Evolutionary conservation across 2,797 vertebrate species (phyloP).

Genomic region (Pseudochirops corinnae): DNA sequence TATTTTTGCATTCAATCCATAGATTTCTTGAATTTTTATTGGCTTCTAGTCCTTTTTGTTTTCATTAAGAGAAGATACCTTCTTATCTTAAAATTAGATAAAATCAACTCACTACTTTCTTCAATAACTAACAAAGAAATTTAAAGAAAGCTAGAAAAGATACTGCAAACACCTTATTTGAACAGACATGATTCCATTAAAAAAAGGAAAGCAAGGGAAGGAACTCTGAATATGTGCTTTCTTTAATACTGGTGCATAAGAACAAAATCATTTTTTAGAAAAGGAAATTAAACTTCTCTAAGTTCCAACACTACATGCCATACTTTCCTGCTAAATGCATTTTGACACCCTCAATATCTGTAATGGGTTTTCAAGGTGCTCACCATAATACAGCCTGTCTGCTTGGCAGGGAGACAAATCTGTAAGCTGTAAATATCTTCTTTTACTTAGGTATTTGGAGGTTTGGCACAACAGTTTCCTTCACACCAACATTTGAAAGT

Average conservation of each 20-base stretch:
- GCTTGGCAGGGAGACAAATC: conserved; percentile 13
- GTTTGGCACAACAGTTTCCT: conserved; percentile 15
- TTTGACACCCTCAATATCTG: conserved; percentile 31
- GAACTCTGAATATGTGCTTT: not conserved
- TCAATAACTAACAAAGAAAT: not conserved
- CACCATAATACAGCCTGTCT: not conserved
- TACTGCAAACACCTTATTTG: not conserved
- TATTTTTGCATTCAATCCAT: conserved; percentile 48
- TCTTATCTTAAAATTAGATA: conserved; percentile 35
- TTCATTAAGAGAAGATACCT: conserved; percentile 41
- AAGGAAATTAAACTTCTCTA: conserved; percentile 18
- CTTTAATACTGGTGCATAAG: not conserved
- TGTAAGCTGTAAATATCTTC: conserved; percentile 32
- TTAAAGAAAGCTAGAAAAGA: not conserved
- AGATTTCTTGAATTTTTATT: conserved; percentile 30
- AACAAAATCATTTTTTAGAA: conserved; percentile 33
- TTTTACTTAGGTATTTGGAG: conserved; percentile 23
- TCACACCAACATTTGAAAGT: conserved; percentile 43
- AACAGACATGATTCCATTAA: conserved; percentile 4
- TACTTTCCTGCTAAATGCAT: conserved; percentile 27
- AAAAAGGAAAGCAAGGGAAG: not conserved
- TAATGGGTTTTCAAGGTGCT: conserved; percentile 18
- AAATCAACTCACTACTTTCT: not conserved
- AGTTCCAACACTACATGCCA: conserved; percentile 18
- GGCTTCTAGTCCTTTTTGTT: conserved; percentile 49